These are phyloP conservation scores for Lasioglossum lativentre DNA, from an alignment of 2,888 invertebrate genomes.

Conservation along the genomic window DNA sequence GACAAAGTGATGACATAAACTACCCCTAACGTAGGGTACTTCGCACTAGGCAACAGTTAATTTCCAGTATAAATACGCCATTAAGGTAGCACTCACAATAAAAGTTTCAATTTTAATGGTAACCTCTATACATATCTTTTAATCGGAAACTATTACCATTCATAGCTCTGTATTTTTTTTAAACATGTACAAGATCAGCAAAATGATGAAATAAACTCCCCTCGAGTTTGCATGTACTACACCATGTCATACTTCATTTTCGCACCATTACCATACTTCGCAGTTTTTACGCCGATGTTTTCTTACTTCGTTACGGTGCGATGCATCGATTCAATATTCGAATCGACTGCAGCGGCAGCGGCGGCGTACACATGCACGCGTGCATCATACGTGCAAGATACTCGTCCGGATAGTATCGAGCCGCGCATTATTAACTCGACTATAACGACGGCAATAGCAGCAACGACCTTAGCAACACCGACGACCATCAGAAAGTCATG, in stretches of 20 bases:
- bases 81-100: neutral
- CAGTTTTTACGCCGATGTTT: neutral
- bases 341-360: constrained; percentile 33
- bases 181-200: neutral
- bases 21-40: neutral
- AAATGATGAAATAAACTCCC: neutral
- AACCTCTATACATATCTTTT: neutral
- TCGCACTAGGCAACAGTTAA: neutral
- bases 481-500: constrained; percentile 49
- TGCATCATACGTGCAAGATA: constrained; percentile 49
- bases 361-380: constrained; percentile 29
- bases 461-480: constrained; percentile 51
- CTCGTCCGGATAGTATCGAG: constrained; percentile 70
- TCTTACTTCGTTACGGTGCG: neutral
- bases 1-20: neutral
- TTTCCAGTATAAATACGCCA: neutral
- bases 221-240: no score
- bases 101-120: neutral
- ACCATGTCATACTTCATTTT: neutral
- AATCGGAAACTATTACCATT: neutral
- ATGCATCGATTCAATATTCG: constrained; percentile 12
- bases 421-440: constrained; percentile 73
- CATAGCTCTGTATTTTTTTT: neutral
- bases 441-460: constrained; percentile 50
- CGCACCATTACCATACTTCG: neutral